Percentiles rank a stretch among this genome's conserved stretches.
Evolutionary conservation across 64 coral and sea anemone genomes (phyloP).

Genomic region (Astreopora myriophthalma): DNA sequence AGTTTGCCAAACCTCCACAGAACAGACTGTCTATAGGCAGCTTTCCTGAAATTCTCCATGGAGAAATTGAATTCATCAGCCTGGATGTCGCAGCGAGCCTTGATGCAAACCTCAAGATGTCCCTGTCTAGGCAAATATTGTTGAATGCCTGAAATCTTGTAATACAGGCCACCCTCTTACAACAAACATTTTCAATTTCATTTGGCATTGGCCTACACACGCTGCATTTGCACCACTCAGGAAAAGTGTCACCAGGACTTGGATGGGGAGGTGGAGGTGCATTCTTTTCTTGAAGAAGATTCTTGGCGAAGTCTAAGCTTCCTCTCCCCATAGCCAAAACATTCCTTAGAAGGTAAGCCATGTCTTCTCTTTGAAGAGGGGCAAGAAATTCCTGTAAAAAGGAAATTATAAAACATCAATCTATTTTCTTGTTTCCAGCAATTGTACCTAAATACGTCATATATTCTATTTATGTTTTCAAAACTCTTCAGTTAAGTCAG

Average conservation of each 20-base stretch:
- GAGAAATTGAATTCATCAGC: neutral
- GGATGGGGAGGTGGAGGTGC: neutral
- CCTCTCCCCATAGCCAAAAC: neutral
- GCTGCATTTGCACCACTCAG: neutral
- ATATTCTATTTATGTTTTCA: too few species aligned
- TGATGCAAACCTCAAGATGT: constrained; percentile 15
- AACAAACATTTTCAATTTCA: constrained; percentile 7
- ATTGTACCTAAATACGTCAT: too few species aligned
- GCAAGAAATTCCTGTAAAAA: too few species aligned
- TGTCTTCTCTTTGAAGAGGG: too few species aligned
- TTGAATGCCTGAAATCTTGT: neutral
- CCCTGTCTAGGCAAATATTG: neutral
- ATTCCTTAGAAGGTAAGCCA: too few species aligned
- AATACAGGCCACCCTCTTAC: neutral
- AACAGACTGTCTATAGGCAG: neutral
- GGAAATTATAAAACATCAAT: too few species aligned
- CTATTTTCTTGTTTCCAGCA: too few species aligned
- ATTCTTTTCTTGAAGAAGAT: neutral
- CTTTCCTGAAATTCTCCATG: constrained; percentile 13
- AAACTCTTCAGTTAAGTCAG: too few species aligned
- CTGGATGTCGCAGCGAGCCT: neutral
- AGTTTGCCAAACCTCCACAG: neutral
- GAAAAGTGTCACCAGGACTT: neutral
- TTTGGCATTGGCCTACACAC: neutral
- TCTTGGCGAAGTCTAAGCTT: constrained; percentile 14